A percentile compares a stretch with the other conserved stretches of the same genome.
These are phyloP conservation scores for Ips nitidus DNA, from an alignment of 1,140 invertebrate genomes.

Conservation along the genomic window DNA sequence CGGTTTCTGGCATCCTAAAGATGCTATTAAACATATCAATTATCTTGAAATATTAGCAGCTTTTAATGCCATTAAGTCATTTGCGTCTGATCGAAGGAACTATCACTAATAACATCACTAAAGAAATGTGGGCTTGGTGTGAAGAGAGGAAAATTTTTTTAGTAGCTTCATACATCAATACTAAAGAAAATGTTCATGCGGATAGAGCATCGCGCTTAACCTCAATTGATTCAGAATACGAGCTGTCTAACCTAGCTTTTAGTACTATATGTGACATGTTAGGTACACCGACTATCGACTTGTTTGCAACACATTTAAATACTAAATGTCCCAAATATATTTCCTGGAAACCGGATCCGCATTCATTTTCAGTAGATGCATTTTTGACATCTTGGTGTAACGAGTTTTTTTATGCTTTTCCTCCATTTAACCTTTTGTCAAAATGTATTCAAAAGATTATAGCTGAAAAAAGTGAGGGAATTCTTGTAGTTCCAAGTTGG, in stretches of 20 bases:
- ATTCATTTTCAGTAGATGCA: conserved; percentile 38
- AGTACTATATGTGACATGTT: conserved; percentile 27
- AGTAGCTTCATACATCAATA: conserved; percentile 40
- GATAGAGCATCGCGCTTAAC: conserved; percentile 40
- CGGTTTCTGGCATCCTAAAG: conserved; percentile 38
- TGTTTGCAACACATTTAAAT: conserved; percentile 43
- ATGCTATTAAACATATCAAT: conserved; percentile 38
- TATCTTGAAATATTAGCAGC: conserved; percentile 39
- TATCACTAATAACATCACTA: background rate
- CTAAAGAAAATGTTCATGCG: conserved; percentile 38
- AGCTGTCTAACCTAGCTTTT: conserved; percentile 9
- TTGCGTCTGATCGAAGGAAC: background rate
- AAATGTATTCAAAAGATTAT: conserved; percentile 2
- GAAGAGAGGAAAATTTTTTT: too few species aligned
- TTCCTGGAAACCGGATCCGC: conserved; percentile 38
- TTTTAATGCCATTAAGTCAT: conserved; percentile 15
- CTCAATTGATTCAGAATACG: conserved; percentile 15
- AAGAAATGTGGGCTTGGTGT: conserved; percentile 43
- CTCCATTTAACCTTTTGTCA: conserved; percentile 46
- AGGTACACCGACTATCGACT: conserved; percentile 41
- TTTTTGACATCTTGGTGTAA: conserved; percentile 43
- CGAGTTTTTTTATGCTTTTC: conserved; percentile 46
- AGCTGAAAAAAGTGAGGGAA: background rate
- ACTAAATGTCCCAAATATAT: conserved; percentile 40
- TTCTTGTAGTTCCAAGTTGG: background rate